Base-by-base conservation (phyloP, 1,140 invertebrate genomes). In the Andrena cerasifolii region DNA sequence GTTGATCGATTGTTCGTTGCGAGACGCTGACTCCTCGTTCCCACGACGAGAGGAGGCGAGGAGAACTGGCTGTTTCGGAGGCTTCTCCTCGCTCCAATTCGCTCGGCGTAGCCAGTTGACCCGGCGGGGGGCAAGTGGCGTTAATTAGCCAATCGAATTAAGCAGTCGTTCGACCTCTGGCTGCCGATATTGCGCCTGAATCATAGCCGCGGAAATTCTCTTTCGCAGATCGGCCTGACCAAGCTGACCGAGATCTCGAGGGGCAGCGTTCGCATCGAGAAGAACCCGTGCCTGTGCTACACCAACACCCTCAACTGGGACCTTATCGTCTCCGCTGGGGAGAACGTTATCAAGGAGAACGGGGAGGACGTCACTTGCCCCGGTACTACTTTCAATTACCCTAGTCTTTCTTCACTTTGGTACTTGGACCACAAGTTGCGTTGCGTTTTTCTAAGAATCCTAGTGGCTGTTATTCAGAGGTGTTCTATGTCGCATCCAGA, bases 211-310 rank as follows among this genome's bases (percentile, higher is more conserved):
- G 49, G n/a, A 31, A 74, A 73, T 21, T 53, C 45, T 72, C 51
- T 67, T 51, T 81, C 62, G 72, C 89, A 96, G 89, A 93, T 97
- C 78, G 96, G 95, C 24, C 91, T 97, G 24, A 90, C 88, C 21
- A 95, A 94, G 47, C 90, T 97, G 74, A 95, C 94, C 0, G 92
- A 94, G 54, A 96, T 97, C 76, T 92, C 94, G 47, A 92, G 94
- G 51, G 96, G 96, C 3, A 93, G 93, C 16, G 95, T 97, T 3
- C 91, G 95, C 31, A 94, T 97, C 45, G 94, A 95, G 78, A 95
- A 95, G 79, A 97, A 97, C 92, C 93, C 94, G 0, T 91, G 93
- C 26, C 91, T 97, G 4, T 97, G 96, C 89, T 96, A 96, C 88
- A 93, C 95, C 5, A 91, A 95, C 53, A 95, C 95, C 0, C 93